These are phyloP conservation scores for Oscheius myriophilus DNA, from an alignment of 2,888 invertebrate genomes.

Conservation along the genomic window DNA sequence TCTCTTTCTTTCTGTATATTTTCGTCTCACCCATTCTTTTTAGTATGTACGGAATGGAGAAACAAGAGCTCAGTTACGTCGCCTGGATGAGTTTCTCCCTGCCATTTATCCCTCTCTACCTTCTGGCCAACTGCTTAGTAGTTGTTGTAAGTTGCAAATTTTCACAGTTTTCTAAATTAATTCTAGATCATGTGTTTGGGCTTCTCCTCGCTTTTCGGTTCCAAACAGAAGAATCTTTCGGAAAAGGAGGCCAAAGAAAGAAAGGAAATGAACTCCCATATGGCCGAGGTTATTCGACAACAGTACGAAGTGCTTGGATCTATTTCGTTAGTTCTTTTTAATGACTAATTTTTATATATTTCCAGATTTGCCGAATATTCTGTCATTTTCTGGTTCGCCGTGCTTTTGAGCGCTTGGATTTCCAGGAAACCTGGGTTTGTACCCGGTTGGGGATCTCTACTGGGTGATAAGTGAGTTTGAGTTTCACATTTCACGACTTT, in stretches of 20 bases:
- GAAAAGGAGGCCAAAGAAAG: not conserved
- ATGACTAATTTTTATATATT: too few species aligned
- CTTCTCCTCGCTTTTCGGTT: slow-evolving; percentile 24
- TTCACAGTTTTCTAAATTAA: not conserved
- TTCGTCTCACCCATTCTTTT: too few species aligned
- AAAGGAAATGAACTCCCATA: slow-evolving; percentile 27
- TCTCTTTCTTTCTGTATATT: slow-evolving; percentile 11
- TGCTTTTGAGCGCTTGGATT: slow-evolving; percentile 17
- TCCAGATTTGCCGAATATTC: slow-evolving; percentile 25
- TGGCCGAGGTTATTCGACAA: slow-evolving; percentile 39
- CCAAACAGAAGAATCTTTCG: slow-evolving; percentile 15
- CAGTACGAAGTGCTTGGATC: slow-evolving; percentile 39
- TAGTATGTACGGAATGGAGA: slow-evolving; percentile 34
- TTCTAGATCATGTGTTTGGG: slow-evolving; percentile 37
- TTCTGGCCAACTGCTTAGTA: slow-evolving; percentile 39
- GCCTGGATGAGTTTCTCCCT: slow-evolving; percentile 48
- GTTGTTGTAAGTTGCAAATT: slow-evolving; percentile 26
- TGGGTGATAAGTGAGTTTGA: slow-evolving; percentile 4
- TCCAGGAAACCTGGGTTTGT: slow-evolving; percentile 25
- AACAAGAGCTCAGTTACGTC: slow-evolving; percentile 38
- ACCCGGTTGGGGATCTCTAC: slow-evolving; percentile 22
- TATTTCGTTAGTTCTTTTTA: too few species aligned
- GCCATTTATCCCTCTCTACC: slow-evolving; percentile 42
- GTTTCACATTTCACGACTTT: not conserved
- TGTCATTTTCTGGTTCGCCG: slow-evolving; percentile 19